A percentile compares a stretch with the other conserved stretches of the same genome.
Evolutionary conservation across 2,797 vertebrate genomes (phyloP).

Genomic region (Calcarius lapponicus): DNA sequence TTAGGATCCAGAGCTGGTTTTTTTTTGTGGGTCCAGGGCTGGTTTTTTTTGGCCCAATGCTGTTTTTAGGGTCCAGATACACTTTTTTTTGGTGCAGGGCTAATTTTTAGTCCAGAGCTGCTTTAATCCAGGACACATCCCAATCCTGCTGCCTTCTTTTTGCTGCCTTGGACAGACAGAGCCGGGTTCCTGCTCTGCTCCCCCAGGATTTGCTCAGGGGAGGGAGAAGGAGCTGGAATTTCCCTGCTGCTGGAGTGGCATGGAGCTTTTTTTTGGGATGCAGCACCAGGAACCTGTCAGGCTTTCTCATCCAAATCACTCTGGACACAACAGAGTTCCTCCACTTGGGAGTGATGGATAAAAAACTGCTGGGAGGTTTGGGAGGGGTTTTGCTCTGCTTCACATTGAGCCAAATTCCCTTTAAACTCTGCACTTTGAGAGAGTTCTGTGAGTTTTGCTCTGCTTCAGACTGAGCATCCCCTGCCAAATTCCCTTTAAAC

Average conservation of each 20-base stretch:
- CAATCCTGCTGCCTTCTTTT: not conserved
- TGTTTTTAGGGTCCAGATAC: too few species aligned
- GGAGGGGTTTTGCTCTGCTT: not conserved
- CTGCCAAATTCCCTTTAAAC: not conserved
- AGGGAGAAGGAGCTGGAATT: not conserved
- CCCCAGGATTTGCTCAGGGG: not conserved
- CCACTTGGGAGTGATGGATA: not conserved
- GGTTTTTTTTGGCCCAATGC: too few species aligned
- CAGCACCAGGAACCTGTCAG: accelerated
- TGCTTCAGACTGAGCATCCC: not conserved
- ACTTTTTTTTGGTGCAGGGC: too few species aligned
- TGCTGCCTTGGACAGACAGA: not conserved
- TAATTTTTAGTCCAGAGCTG: not conserved
- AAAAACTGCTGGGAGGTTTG: not conserved
- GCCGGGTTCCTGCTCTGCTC: not conserved
- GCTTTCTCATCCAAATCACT: not conserved
- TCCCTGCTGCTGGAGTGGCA: not conserved
- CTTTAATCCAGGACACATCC: not conserved
- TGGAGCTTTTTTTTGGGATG: not conserved
- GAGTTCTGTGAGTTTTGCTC: too few species aligned
- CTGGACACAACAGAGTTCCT: not conserved
- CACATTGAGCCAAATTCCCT: not conserved
- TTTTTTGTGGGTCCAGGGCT: too few species aligned
- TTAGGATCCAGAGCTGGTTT: accelerated
- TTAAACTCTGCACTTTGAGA: not conserved